Base-by-base conservation (phyloP, 2,888 invertebrate species). In the Synergus laeviventris region DNA sequence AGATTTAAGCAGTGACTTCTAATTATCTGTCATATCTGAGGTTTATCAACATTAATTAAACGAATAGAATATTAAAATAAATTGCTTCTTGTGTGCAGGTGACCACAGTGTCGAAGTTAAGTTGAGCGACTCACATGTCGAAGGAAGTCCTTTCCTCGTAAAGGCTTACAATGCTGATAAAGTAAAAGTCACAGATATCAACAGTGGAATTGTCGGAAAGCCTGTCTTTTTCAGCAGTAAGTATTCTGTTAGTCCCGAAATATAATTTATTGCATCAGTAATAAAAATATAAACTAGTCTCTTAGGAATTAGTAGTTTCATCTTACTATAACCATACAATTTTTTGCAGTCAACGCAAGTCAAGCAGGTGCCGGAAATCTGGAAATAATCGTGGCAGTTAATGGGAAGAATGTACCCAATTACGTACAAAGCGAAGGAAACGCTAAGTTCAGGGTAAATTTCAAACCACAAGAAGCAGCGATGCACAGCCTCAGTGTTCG, bases 391-490 rank as follows among this genome's bases (percentile, higher is more conserved):
- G 98, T 99, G 0, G 98, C 98, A 0, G 98, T 98, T 1, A 97
- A 96, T 87, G 98, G 98, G 16, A 95, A 98, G 87, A 99, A 99
- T 91, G 98, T 99, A 18, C 99, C 99, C 12, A 99, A 99, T 92
- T 99, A 98, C 90, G 99, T 99, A 1, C 97, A 98, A 88, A 97
- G 98, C 61, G 98, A 99, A 92, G 98, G 98, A 59, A 98, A 98
- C 91, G 99, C 98, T 0, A 95, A 97, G 85, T 99, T 99, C 88
- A 91, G 94, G 89, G 96, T 97, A 31, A 98, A 99, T 91, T 99
- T 99, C 92, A 98, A 98, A 88, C 99, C 99, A 0, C 96, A 97
- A 45, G 98, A 98, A 92, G 95, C 98, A 0, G 97, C 97, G 2
- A 94, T 96, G 0, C 99, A 99, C 91, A 96, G 95, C 36, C 92